Evolutionary conservation across 2,888 invertebrate genomes (phyloP), one percentile per base, ranked within the genome.

Genomic region (Mantis religiosa): DNA sequence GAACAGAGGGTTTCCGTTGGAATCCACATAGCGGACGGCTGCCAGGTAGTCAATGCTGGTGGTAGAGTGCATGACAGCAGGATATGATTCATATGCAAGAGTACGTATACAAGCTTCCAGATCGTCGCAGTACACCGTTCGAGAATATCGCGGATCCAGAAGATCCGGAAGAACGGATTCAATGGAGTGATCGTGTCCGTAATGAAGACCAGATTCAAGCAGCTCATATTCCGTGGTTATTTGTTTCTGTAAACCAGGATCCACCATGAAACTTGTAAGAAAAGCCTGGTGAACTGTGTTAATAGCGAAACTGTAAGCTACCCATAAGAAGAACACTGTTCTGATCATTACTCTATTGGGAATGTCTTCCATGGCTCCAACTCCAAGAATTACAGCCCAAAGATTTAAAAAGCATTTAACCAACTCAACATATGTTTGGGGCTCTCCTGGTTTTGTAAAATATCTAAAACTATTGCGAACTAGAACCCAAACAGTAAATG

Each of bases 341-440:
- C 88, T 83, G 3, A 83, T 28, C 28, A 47, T n/a, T 12, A 54
- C 3, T 2, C 41, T 54, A 15, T 54, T 25, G 14, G 88, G 88
- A 9, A 41, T 87, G 9, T 27, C 8, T 47, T 41, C 83, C n/a
- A 82, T 83, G 25, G 88, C 88, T 4, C 83, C 30, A 7, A 82
- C 28, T 25, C 83, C 88, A 27, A 88, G 47, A 30, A 88, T 88
- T 2, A 88, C 88, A 4, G 88, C 83, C 88, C 88, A 88, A 82
- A 88, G 28, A 47, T 47, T 83, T 14, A 88, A 25, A 28, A 88
- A 88, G 27, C 88, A 88, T n/a, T 83, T 84, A n/a, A 15, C 28
- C 28, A 88, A 15, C 7, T 83, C 83, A 3, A 34, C 54, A 12
- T 82, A 82, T 25, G 87, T 82, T 25, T 25, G n/a, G 6, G 25